phyloP scores from a whole-genome alignment of 2,113 vertebrate species.

The Pteropus alecto region DNA sequence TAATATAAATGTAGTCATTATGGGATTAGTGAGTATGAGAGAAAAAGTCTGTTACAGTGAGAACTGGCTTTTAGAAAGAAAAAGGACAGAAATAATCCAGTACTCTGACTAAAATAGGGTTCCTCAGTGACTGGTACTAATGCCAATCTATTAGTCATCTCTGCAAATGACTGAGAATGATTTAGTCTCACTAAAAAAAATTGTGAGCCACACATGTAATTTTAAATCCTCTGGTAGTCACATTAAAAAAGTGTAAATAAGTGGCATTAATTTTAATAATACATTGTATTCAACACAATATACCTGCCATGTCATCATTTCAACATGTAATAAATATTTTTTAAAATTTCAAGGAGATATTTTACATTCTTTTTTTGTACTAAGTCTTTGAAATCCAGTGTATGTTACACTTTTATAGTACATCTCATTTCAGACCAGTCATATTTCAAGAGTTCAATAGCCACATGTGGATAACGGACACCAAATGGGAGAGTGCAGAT shows the following conservation, averaged over 20 bases:
- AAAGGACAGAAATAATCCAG: neutral
- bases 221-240: neutral
- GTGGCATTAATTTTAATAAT: constrained; percentile 13
- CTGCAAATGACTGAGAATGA: neutral
- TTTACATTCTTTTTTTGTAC: neutral
- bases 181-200: neutral
- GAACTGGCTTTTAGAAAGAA: neutral
- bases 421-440: neutral
- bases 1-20: neutral
- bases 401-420: neutral
- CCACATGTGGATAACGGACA: no score
- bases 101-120: neutral
- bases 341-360: neutral
- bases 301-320: neutral
- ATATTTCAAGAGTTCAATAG: neutral
- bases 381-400: neutral
- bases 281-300: neutral
- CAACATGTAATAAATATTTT: neutral
- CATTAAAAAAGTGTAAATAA: neutral
- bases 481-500: neutral
- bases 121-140: neutral
- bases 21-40: neutral
- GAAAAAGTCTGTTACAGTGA: neutral
- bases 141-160: neutral
- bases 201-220: neutral